These are phyloP conservation scores for Limanda limanda DNA, from an alignment of 2,113 vertebrate genomes.

Conservation along the genomic window DNA sequence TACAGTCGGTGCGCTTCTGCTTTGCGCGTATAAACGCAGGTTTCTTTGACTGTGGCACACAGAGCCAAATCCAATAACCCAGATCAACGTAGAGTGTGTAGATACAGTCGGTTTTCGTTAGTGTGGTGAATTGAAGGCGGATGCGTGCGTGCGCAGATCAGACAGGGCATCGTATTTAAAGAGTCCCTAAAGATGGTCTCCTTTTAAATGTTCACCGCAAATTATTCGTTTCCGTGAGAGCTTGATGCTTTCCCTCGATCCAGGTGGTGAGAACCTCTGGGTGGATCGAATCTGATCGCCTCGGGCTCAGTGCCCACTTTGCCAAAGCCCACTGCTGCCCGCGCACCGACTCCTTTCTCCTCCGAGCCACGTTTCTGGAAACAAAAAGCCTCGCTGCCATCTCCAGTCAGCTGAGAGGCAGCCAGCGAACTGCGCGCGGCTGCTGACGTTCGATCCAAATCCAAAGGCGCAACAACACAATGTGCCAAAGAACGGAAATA, in stretches of 20 bases:
- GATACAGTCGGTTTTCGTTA: too few relatives aligned
- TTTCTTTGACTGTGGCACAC: too few relatives aligned
- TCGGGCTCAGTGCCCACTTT: slow-evolving; percentile 13
- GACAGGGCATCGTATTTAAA: background rate
- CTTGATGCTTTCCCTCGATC: too few relatives aligned
- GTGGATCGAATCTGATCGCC: too few relatives aligned
- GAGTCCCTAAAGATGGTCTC: background rate
- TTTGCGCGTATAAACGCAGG: background rate
- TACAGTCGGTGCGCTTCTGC: slow-evolving; percentile 1
- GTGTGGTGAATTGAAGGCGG: too few relatives aligned
- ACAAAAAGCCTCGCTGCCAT: slow-evolving; percentile 48
- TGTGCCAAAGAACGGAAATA: background rate
- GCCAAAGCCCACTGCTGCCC: background rate
- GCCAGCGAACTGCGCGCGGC: background rate
- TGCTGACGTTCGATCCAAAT: too few relatives aligned
- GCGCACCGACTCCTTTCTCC: background rate
- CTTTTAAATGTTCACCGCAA: background rate
- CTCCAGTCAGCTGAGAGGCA: slow-evolving; percentile 28
- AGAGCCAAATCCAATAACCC: too few relatives aligned
- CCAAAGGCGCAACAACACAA: background rate
- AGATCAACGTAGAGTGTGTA: too few relatives aligned
- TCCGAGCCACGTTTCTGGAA: slow-evolving; percentile 53
- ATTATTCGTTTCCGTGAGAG: too few relatives aligned
- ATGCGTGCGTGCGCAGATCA: too few relatives aligned
- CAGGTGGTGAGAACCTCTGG: too few relatives aligned